phyloP scores from a whole-genome alignment of 2,888 invertebrate species.

The Pristionchus japonicus region DNA sequence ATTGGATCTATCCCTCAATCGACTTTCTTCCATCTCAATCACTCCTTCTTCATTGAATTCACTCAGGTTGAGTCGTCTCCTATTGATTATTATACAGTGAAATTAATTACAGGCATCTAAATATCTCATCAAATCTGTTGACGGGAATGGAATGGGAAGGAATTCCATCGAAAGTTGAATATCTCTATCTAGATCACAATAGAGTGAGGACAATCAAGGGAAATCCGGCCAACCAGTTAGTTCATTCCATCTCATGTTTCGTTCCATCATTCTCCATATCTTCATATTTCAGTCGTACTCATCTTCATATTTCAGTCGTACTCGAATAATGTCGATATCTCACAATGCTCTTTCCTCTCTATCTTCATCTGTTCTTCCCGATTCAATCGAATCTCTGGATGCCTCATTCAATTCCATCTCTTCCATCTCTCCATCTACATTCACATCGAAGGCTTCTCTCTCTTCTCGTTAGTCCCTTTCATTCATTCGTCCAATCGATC shows the following conservation, averaged over 20 bases:
- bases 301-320: too few relatives aligned
- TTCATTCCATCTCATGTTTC: not conserved
- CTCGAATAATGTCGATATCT: conserved; percentile 30
- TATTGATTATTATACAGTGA: not conserved
- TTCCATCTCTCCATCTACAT: conserved; percentile 37
- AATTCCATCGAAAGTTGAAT: conserved; percentile 57
- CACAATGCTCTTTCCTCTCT: conserved; percentile 30
- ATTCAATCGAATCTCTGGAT: conserved; percentile 56
- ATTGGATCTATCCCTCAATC: conserved; percentile 31
- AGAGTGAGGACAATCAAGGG: conserved; percentile 57
- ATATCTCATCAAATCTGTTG: conserved; percentile 57
- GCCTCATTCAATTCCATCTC: conserved; percentile 51
- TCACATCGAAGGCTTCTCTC: conserved; percentile 47
- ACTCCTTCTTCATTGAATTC: not conserved
- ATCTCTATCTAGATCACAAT: conserved; percentile 58
- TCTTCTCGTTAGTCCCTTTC: conserved; percentile 48
- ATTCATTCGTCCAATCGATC: not conserved
- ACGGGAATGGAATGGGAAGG: conserved; percentile 55
- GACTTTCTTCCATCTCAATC: conserved; percentile 2
- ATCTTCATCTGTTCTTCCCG: conserved; percentile 50
- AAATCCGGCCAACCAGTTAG: conserved; percentile 31
- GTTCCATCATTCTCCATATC: not conserved
- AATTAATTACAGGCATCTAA: conserved; percentile 50
- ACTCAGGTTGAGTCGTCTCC: not conserved
- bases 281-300: too few relatives aligned